A percentile compares a stretch with the other conserved stretches of the same genome.
Evolutionary conservation across 2,888 invertebrate genomes (phyloP).

Genomic region (Spatulosminthurus flaviceps): DNA sequence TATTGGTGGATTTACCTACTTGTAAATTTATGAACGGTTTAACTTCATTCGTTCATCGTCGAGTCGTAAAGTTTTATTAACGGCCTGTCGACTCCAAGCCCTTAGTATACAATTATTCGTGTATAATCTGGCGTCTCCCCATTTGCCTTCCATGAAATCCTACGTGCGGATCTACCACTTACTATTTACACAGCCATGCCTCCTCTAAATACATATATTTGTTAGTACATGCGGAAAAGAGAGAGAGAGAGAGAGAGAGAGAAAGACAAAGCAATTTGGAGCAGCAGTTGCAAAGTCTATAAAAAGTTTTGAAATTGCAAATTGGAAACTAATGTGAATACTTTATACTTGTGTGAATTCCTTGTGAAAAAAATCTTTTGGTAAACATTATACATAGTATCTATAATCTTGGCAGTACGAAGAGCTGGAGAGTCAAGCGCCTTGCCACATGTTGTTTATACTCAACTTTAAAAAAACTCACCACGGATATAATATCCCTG

Average conservation of each 20-base stretch:
- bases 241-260: neutral
- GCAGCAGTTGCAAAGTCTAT: conserved; percentile 45
- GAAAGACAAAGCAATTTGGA: conserved; percentile 33
- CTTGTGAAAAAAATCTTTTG: neutral
- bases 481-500: neutral
- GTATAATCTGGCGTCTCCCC: conserved; percentile 14
- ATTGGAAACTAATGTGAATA: conserved; percentile 41
- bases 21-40: conserved; percentile 36
- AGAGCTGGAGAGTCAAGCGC: too few relatives aligned
- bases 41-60: conserved; percentile 34
- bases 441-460: too few relatives aligned
- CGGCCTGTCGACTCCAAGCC: conserved; percentile 34
- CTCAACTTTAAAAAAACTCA: neutral
- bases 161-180: neutral
- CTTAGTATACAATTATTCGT: conserved; percentile 18
- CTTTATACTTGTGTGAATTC: conserved; percentile 28
- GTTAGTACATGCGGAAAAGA: too few relatives aligned
- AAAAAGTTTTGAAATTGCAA: conserved; percentile 42
- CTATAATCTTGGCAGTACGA: too few relatives aligned
- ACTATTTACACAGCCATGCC: too few relatives aligned
- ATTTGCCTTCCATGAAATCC: neutral
- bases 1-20: conserved; percentile 29
- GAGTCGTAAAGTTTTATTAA: conserved; percentile 35
- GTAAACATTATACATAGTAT: neutral
- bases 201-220: too few relatives aligned